Evolutionary conservation across 1,140 invertebrate genomes (phyloP).

Genomic region (Monomorium pharaonis): DNA sequence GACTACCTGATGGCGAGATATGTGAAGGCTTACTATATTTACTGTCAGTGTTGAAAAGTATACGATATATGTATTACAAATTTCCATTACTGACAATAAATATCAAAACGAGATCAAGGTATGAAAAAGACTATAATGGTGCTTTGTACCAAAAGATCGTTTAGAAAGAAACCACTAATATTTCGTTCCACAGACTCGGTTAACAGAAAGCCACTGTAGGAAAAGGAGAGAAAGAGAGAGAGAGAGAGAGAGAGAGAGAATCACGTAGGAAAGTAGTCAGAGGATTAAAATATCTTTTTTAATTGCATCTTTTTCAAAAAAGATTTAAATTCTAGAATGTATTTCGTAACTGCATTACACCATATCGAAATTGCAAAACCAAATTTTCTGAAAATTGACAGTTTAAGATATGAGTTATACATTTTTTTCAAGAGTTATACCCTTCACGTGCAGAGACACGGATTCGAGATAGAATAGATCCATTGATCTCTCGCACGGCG

Average conservation of each 20-base stretch:
- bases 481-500: conserved; percentile 47
- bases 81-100: background rate
- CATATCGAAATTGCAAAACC: background rate
- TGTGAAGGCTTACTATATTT: background rate
- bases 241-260: too few relatives aligned
- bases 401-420: conserved; percentile 49
- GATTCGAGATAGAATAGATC: conserved; percentile 59
- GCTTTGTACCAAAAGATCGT: background rate
- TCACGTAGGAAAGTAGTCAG: background rate
- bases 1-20: background rate
- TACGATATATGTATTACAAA: background rate
- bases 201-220: background rate
- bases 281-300: background rate
- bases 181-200: background rate
- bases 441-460: conserved; percentile 18
- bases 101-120: background rate
- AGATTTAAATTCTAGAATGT: background rate
- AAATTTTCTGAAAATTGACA: conserved; percentile 55
- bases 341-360: background rate
- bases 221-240: too few relatives aligned
- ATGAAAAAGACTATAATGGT: background rate
- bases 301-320: background rate
- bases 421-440: conserved; percentile 41
- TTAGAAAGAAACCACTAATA: background rate
- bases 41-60: background rate